Conservation (phyloP, 2,888 invertebrate genomes). For the Nymphalis urticae region DNA sequence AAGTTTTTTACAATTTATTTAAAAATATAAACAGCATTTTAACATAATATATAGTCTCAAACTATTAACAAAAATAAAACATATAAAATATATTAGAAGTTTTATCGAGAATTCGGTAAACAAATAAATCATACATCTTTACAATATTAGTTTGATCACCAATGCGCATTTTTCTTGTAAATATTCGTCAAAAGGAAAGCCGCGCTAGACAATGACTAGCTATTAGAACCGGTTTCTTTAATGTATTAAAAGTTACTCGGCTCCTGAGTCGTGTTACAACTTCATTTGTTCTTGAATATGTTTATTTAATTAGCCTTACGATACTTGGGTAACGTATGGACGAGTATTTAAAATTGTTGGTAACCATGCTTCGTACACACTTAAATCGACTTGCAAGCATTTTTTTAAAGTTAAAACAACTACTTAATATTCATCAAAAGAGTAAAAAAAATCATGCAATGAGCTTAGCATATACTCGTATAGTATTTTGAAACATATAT, state of each 20-base stretch:
- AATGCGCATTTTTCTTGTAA: neutral
- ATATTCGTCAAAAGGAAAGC: constrained; percentile 20
- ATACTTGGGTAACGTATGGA: neutral
- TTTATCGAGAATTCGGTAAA: too few species aligned
- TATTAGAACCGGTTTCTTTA: constrained; percentile 44
- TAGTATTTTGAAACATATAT: too few species aligned
- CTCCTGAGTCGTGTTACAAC: constrained; percentile 33
- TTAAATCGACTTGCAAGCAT: neutral
- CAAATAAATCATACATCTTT: too few species aligned
- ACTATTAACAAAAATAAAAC: too few species aligned
- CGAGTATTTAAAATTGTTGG: neutral
- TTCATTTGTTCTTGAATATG: constrained; percentile 26
- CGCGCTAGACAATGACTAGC: constrained; percentile 40
- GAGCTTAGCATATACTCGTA: too few species aligned
- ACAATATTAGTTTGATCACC: too few species aligned
- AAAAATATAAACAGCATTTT: too few species aligned
- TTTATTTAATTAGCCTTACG: constrained; percentile 20
- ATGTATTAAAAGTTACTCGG: constrained; percentile 35
- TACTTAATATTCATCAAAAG: too few species aligned
- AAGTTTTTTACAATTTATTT: too few species aligned
- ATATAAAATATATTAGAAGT: too few species aligned
- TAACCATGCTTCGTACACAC: neutral
- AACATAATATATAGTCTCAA: too few species aligned
- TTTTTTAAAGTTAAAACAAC: neutral
- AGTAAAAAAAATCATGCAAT: too few species aligned